phyloP scores from a whole-genome alignment of 2,888 invertebrate species.

The Chalcosyrphus nemorum region DNA sequence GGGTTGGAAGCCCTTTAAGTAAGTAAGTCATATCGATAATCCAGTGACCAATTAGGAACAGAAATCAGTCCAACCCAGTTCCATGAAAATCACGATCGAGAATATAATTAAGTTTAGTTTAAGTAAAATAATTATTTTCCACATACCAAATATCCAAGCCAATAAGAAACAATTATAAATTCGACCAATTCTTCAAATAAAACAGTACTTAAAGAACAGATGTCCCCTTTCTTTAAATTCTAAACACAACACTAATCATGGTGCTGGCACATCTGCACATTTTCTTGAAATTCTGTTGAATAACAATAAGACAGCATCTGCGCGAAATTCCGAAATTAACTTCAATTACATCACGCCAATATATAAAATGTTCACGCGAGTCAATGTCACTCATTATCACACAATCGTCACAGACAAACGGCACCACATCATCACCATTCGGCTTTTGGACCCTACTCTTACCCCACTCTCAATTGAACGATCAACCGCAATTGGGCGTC shows the following conservation, averaged over 20 bases:
- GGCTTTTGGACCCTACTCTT: slow-evolving; percentile 11
- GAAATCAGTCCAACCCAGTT: too few species aligned
- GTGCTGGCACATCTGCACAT: not conserved
- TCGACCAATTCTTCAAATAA: not conserved
- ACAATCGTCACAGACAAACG: slow-evolving; percentile 43
- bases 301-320: slow-evolving; percentile 14
- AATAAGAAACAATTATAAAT: not conserved
- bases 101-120: too few species aligned
- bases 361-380: slow-evolving; percentile 23
- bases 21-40: too few species aligned
- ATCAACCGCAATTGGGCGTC: slow-evolving; percentile 45
- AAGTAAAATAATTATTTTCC: too few species aligned
- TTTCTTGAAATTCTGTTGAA: not conserved
- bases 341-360: slow-evolving; percentile 31
- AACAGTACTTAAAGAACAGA: not conserved
- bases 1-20: too few species aligned
- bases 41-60: too few species aligned
- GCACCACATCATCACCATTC: slow-evolving; percentile 18
- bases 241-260: not conserved
- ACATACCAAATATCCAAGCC: not conserved
- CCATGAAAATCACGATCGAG: too few species aligned
- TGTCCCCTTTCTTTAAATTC: not conserved
- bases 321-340: slow-evolving; percentile 41
- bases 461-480: slow-evolving; percentile 27
- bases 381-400: slow-evolving; percentile 53